Evolutionary conservation across 1,140 invertebrate species (phyloP), one percentile per base, ranked within the genome.

Genomic region (Drosophila kepulauana): DNA sequence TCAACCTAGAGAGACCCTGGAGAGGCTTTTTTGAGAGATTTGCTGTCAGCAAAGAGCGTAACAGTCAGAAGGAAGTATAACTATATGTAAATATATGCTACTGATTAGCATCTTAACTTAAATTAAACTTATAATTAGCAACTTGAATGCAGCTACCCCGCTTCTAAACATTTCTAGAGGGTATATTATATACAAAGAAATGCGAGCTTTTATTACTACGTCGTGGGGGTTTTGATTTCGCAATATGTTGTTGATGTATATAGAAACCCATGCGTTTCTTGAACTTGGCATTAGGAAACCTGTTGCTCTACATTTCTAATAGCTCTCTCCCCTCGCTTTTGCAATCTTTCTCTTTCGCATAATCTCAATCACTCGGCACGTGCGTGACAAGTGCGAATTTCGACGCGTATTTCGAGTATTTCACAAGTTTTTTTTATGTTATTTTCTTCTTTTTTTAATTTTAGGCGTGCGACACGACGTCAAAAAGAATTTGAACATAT

Each of bases 221-320:
- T 71, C 81, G 77, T 25, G 52, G 51, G 41, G 38, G 35, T 56
- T 54, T 52, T 78, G 75, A 78, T 79, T 66, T 81, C 41, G 68
- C 74, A 77, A 78, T 78, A 10, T 49, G 41, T 43, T 56, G 20
- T 25, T 3, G 3, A 25, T 25, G 20, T 35, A 51, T 75, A 52
- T 70, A 59, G 64, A 67, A 66, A 46, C 75, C 64, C 56, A 70
- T 59, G 81, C 63, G 81, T 78, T 90, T 79, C 76, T 81, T 86
- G 86, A 90, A 86, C 86, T 90, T 89, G 86, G 59, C 72, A 77
- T 72, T 82, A 68, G 30, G 33, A 56, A 74, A 84, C 77, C 68
- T 75, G 73, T 84, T 78, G 74, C 66, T 70, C 69, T 16, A 59
- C 63, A 57, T 58, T 52, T 28, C 16, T 25, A 46, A 33, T 25